These are phyloP conservation scores for Limanda limanda DNA, from an alignment of 2,113 vertebrate species.

Conservation along the genomic window DNA sequence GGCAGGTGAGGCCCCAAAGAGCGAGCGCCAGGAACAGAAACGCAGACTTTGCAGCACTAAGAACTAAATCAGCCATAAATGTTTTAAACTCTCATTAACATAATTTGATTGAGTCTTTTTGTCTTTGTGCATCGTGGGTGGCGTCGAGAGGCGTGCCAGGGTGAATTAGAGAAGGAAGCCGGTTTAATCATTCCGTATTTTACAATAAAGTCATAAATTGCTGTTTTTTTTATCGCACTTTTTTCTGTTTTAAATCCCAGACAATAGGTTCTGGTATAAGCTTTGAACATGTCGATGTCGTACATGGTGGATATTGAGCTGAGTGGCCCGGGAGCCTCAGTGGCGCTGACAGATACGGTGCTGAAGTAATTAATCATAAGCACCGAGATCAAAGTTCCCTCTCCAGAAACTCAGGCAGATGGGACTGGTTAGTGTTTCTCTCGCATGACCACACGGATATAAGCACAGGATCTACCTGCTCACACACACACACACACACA, in stretches of 20 bases:
- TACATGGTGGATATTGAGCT: conserved; percentile 72
- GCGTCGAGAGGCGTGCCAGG: conserved; percentile 30
- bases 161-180: conserved; percentile 40
- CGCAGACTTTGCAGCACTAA: conserved; percentile 59
- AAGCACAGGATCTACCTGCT: conserved; percentile 31
- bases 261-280: conserved; percentile 60
- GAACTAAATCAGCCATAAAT: conserved; percentile 69
- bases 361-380: conserved; percentile 74
- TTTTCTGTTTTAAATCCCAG: conserved; percentile 7
- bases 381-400: conserved; percentile 72
- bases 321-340: conserved; percentile 59
- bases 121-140: conserved; percentile 23
- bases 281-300: conserved; percentile 67
- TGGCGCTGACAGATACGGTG: conserved; percentile 68
- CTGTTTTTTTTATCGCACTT: conserved; percentile 23
- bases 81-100: conserved; percentile 75
- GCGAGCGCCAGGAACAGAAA: conserved; percentile 56
- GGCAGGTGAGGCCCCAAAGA: conserved; percentile 63
- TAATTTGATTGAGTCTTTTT: conserved; percentile 71
- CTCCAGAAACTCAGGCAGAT: conserved; percentile 52
- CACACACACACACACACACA: neutral
- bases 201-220: conserved; percentile 52
- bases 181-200: conserved; percentile 48
- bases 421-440: conserved; percentile 53
- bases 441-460: conserved; percentile 19